Percentiles rank a stretch among this genome's conserved stretches.
These are phyloP conservation scores for Panonychus citri DNA, from an alignment of 1,140 invertebrate species.

Conservation along the genomic window DNA sequence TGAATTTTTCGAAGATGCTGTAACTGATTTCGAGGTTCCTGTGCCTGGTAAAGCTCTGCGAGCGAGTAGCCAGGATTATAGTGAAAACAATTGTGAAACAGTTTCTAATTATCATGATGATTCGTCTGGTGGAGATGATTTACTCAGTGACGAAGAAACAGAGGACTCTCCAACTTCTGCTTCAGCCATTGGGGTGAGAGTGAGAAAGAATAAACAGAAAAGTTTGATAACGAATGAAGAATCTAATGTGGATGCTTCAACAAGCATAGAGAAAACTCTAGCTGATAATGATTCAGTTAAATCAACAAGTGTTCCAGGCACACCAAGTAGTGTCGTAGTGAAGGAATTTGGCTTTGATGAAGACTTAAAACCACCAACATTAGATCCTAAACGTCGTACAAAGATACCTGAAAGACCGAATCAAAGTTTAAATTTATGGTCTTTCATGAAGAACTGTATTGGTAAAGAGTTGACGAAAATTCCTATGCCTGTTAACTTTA, in stretches of 20 bases:
- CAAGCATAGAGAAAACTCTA: not conserved
- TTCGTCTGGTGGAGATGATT: constrained; percentile 5
- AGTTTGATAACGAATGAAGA: not conserved
- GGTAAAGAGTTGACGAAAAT: no score
- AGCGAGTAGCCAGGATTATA: constrained; percentile 10
- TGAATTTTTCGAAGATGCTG: no score
- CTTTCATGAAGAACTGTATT: no score
- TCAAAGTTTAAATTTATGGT: constrained; percentile 84
- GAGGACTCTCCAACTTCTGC: no score
- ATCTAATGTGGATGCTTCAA: not conserved
- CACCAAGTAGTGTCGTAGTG: not conserved
- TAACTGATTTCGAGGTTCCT: no score
- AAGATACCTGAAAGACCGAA: constrained; percentile 79
- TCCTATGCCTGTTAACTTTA: no score
- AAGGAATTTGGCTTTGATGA: not conserved
- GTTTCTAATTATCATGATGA: no score
- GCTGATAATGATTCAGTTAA: not conserved
- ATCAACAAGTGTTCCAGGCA: not conserved
- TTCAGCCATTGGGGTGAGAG: no score
- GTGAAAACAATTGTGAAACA: not conserved
- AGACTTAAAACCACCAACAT: not conserved
- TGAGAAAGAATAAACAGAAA: no score
- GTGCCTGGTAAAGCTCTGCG: constrained; percentile 20
- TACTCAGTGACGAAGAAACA: constrained; percentile 21
- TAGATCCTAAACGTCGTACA: constrained; percentile 31